Conservation (phyloP, 2,797 vertebrate genomes). For the Tauraco hartlaubi region DNA sequence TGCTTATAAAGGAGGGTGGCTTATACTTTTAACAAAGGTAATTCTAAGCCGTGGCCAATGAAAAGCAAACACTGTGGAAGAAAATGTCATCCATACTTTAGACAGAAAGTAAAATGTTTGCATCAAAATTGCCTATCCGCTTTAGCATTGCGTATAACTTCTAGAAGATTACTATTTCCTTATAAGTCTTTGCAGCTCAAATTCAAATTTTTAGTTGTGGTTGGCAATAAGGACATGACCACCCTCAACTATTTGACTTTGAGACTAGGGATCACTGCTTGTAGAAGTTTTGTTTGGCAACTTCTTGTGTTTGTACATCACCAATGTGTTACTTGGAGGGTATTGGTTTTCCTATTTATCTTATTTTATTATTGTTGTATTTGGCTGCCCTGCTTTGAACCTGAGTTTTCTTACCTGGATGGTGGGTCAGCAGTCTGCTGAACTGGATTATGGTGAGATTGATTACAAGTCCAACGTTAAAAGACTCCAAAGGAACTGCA, state of each 20-base stretch:
- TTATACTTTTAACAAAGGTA: background rate
- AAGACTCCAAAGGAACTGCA: background rate
- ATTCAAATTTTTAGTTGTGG: background rate
- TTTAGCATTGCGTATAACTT: background rate
- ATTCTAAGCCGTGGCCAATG: background rate
- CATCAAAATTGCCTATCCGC: background rate
- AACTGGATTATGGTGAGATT: background rate
- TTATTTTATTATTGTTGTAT: background rate
- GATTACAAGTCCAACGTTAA: background rate
- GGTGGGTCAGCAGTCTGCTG: background rate
- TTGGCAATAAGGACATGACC: background rate
- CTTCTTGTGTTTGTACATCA: background rate
- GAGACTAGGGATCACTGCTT: background rate
- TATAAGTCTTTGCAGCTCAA: background rate
- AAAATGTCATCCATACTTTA: background rate
- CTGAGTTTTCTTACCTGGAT: background rate
- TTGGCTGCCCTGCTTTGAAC: background rate
- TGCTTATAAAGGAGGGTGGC: background rate
- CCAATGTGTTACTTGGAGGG: background rate
- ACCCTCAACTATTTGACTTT: background rate
- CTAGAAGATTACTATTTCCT: background rate
- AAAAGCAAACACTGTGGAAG: background rate
- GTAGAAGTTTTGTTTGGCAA: background rate
- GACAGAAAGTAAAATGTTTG: background rate
- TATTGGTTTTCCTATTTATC: background rate